These are phyloP conservation scores for Leptogaster cylindrica DNA, from an alignment of 2,888 invertebrate species.

Conservation along the genomic window DNA sequence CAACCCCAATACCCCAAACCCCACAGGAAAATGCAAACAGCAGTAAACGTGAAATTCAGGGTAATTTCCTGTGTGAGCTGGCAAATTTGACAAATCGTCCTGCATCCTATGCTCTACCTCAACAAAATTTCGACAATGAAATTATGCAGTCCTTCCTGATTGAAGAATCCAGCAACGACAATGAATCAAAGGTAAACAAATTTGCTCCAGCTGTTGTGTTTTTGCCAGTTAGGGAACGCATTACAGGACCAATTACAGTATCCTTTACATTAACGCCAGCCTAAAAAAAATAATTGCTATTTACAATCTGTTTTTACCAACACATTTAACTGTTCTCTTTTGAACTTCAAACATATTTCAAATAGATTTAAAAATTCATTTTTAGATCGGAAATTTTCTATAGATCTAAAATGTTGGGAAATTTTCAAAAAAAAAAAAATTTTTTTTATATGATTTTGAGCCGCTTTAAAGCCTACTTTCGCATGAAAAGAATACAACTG, in stretches of 20 bases:
- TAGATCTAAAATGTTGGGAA: too few relatives aligned
- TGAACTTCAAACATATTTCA: too few relatives aligned
- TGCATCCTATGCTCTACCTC: slow-evolving; percentile 72
- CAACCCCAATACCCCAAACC: slow-evolving; percentile 52
- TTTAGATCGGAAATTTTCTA: too few relatives aligned
- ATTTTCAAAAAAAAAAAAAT: too few relatives aligned
- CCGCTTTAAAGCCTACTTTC: not conserved
- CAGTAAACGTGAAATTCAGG: slow-evolving; percentile 50
- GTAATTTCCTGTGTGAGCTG: slow-evolving; percentile 54
- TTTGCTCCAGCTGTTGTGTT: slow-evolving; percentile 92
- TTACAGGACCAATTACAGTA: slow-evolving; percentile 84
- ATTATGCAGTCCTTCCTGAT: slow-evolving; percentile 94
- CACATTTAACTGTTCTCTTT: too few relatives aligned
- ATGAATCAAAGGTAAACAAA: slow-evolving; percentile 58
- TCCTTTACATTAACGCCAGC: slow-evolving; percentile 94
- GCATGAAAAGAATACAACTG: slow-evolving; percentile 53
- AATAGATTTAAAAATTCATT: too few relatives aligned
- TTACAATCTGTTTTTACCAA: too few relatives aligned
- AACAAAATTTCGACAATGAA: slow-evolving; percentile 56
- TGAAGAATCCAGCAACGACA: slow-evolving; percentile 64
- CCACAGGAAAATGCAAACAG: slow-evolving; percentile 51
- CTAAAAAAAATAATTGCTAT: slow-evolving; percentile 63
- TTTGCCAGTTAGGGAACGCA: slow-evolving; percentile 88
- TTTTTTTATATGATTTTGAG: not conserved
- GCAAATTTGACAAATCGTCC: slow-evolving; percentile 62